These are phyloP conservation scores for Leucophora obtusa DNA, from an alignment of 2,888 invertebrate species.

Conservation along the genomic window DNA sequence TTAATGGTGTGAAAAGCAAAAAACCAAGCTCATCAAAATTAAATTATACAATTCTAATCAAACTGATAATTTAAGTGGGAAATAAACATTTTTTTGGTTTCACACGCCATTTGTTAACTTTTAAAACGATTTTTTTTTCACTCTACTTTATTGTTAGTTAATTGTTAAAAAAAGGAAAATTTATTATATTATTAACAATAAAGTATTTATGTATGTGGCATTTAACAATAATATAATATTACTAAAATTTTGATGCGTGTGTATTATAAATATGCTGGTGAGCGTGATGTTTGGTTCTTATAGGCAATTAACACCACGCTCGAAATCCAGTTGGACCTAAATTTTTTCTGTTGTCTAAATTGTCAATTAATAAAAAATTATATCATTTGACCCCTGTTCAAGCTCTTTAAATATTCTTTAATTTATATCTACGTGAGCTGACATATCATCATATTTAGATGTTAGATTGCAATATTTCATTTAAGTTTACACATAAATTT, in stretches of 20 bases:
- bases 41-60: constrained; percentile 30
- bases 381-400: no score
- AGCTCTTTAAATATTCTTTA: background rate
- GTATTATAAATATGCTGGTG: background rate
- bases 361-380: no score
- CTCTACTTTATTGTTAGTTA: background rate
- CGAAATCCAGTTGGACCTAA: no score
- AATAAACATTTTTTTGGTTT: background rate
- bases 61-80: constrained; percentile 11
- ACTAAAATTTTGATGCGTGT: background rate
- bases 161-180: background rate
- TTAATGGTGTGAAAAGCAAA: background rate
- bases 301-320: no score
- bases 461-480: background rate
- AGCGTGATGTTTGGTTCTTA: no score
- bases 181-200: background rate
- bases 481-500: background rate
- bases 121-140: background rate
- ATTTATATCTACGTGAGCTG: background rate
- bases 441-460: background rate
- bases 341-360: background rate
- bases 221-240: background rate
- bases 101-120: constrained; percentile 11
- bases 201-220: background rate
- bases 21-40: constrained; percentile 21